These are phyloP conservation scores for Cisticola juncidis DNA, from an alignment of 2,113 vertebrate genomes.

Conservation along the genomic window DNA sequence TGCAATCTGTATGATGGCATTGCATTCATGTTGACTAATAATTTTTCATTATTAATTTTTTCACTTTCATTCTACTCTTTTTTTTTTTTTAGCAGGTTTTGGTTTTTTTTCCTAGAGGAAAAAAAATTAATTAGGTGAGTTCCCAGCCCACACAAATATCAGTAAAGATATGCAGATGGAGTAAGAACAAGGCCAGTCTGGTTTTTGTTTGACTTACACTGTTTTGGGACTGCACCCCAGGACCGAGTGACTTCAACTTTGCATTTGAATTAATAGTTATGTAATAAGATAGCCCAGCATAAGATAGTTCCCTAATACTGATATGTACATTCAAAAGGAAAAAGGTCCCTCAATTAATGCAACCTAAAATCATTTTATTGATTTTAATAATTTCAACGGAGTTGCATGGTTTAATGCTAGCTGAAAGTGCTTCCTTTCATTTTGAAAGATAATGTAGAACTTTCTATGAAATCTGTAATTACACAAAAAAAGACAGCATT, in stretches of 20 bases:
- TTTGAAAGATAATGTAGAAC: background rate
- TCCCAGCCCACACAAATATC: background rate
- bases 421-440: background rate
- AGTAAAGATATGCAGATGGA: background rate
- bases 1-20: background rate
- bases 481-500: background rate
- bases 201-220: background rate
- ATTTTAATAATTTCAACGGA: background rate
- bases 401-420: background rate
- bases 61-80: background rate
- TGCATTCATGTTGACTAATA: background rate
- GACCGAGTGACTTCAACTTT: background rate
- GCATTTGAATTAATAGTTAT: background rate
- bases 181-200: background rate
- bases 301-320: background rate
- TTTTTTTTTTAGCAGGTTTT: background rate
- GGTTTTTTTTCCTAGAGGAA: background rate
- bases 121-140: background rate
- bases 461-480: background rate
- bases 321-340: background rate
- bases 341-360: background rate
- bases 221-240: background rate
- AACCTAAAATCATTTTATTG: background rate
- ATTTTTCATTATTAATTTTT: background rate
- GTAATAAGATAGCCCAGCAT: background rate